Evolutionary conservation across 2,888 invertebrate genomes (phyloP).

Genomic region (Lasioglossum malachurum): DNA sequence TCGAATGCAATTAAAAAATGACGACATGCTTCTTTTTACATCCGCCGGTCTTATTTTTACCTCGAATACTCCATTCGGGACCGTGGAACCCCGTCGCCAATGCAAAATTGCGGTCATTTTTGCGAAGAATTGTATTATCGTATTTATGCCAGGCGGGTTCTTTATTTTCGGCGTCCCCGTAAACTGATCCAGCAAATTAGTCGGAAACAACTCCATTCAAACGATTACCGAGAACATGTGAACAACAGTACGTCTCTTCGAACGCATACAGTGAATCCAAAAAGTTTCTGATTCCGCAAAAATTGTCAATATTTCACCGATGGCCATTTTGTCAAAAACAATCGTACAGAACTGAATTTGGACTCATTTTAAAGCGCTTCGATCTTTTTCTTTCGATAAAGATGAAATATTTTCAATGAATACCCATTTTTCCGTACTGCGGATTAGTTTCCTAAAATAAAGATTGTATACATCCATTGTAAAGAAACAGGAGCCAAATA

Average conservation of each 20-base stretch:
- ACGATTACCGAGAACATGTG: not conserved
- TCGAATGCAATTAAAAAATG: not conserved
- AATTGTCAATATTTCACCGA: too few species aligned
- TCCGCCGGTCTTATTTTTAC: conserved; percentile 1
- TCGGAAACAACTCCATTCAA: not conserved
- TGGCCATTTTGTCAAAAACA: too few species aligned
- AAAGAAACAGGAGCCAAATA: too few species aligned
- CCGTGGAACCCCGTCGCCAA: too few species aligned
- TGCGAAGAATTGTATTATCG: not conserved
- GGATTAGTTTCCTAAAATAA: too few species aligned
- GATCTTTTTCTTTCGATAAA: too few species aligned
- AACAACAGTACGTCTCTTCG: not conserved
- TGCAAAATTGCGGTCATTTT: not conserved
- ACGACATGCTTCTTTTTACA: not conserved
- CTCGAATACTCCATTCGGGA: not conserved
- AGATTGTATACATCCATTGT: too few species aligned
- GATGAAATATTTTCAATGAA: too few species aligned
- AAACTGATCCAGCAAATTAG: conserved; percentile 18
- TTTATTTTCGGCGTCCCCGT: not conserved
- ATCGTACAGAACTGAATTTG: too few species aligned
- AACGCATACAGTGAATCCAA: not conserved
- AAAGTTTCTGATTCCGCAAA: too few species aligned
- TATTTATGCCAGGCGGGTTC: not conserved
- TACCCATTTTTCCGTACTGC: too few species aligned
- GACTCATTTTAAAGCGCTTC: too few species aligned